phyloP scores from a whole-genome alignment of 2,113 vertebrate species.

The Apus apus region DNA sequence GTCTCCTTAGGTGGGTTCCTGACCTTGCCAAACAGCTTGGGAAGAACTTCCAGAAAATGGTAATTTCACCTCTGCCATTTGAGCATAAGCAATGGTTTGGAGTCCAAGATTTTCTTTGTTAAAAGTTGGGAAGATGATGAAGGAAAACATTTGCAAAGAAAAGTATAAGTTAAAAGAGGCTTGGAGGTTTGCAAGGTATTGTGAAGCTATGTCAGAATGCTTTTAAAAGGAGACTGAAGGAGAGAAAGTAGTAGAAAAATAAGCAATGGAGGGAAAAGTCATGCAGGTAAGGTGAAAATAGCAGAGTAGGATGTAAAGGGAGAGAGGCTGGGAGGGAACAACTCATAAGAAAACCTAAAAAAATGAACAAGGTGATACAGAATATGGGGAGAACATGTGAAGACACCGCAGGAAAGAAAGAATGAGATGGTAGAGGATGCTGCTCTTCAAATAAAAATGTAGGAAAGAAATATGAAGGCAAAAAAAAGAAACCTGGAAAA shows the following conservation, averaged over 20 bases:
- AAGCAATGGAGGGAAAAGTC: neutral
- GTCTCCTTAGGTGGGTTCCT: neutral
- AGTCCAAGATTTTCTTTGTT: neutral
- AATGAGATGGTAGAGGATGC: neutral
- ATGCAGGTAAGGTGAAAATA: neutral
- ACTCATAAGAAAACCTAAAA: neutral
- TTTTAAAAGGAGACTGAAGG: neutral
- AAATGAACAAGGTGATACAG: neutral
- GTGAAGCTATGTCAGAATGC: neutral
- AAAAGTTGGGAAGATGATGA: neutral
- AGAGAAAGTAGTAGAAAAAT: neutral
- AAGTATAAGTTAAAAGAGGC: neutral
- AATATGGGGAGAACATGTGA: neutral
- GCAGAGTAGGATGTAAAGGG: neutral
- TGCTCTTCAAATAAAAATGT: neutral
- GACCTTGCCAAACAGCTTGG: neutral
- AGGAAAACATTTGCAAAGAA: neutral
- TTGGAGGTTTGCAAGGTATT: neutral
- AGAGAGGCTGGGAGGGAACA: neutral
- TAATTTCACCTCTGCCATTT: neutral
- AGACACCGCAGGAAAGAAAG: neutral
- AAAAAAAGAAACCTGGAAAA: neutral
- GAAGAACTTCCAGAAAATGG: neutral
- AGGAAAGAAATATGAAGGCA: neutral
- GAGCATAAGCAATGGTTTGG: neutral